phyloP scores from a whole-genome alignment of 2,113 vertebrate genomes.

The Podarcis muralis region DNA sequence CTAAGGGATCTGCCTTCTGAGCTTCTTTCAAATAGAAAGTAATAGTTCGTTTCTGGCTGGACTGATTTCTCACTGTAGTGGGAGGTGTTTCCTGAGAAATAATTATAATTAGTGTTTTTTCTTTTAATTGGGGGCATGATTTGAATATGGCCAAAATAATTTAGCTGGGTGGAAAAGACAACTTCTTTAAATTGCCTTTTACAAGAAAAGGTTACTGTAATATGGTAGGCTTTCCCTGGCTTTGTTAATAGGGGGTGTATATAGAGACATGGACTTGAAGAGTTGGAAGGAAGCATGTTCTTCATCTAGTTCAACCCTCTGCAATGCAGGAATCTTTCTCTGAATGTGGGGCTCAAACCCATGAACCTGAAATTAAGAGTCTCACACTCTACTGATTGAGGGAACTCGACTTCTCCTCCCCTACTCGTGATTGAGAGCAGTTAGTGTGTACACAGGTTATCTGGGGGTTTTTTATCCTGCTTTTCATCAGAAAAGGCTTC shows the following conservation, averaged over 20 bases:
- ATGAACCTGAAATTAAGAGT: too few relatives aligned
- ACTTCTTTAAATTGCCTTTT: background rate
- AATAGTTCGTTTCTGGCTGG: background rate
- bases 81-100: background rate
- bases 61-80: too few relatives aligned
- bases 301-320: too few relatives aligned
- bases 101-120: background rate
- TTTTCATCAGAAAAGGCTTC: background rate
- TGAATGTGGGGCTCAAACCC: too few relatives aligned
- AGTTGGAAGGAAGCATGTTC: too few relatives aligned
- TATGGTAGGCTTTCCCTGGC: background rate
- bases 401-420: too few relatives aligned
- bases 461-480: too few relatives aligned
- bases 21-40: background rate
- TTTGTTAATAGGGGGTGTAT: background rate
- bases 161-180: background rate
- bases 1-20: background rate
- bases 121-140: background rate
- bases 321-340: too few relatives aligned
- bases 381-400: too few relatives aligned
- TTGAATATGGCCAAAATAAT: background rate
- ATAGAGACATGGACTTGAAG: too few relatives aligned
- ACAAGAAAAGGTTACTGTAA: background rate
- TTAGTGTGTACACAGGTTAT: background rate
- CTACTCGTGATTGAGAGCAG: background rate